Conservation (phyloP, 2,113 vertebrate genomes). For the Harpagus bidentatus region DNA sequence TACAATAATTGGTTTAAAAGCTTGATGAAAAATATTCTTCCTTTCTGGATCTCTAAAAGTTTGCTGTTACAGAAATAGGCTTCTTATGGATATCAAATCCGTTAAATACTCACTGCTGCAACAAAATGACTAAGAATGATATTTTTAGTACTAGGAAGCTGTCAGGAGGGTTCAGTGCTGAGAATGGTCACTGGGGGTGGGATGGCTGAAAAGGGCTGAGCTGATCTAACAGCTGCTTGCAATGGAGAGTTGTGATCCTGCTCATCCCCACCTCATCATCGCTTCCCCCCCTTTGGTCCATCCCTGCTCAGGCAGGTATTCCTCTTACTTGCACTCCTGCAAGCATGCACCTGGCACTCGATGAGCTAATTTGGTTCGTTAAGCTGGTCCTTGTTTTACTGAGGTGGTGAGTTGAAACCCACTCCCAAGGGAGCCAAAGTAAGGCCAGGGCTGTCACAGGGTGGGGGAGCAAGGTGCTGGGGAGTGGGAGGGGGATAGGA, state of each 20-base stretch:
- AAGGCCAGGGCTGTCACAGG: not conserved
- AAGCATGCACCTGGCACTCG: not conserved
- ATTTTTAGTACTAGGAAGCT: not conserved
- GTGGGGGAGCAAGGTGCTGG: not conserved
- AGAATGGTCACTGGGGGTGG: not conserved
- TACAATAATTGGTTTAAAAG: not conserved
- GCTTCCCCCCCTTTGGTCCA: not conserved
- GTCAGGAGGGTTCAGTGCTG: not conserved
- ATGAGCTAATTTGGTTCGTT: not conserved
- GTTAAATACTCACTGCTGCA: not conserved
- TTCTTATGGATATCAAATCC: not conserved
- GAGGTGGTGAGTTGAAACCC: not conserved
- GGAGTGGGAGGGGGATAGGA: not conserved
- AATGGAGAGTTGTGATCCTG: not conserved
- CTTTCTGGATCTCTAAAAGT: not conserved
- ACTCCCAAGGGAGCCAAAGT: not conserved
- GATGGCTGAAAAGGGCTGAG: not conserved
- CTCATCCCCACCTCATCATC: not conserved
- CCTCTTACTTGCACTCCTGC: not conserved
- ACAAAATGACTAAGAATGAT: not conserved
- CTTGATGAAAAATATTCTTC: not conserved
- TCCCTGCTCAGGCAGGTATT: not conserved
- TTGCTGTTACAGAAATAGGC: not conserved
- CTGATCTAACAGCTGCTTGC: not conserved
- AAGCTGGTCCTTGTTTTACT: not conserved